Evolutionary conservation across 92 coral and sea anemone genomes (phyloP).

Genomic region (Porites divaricata): DNA sequence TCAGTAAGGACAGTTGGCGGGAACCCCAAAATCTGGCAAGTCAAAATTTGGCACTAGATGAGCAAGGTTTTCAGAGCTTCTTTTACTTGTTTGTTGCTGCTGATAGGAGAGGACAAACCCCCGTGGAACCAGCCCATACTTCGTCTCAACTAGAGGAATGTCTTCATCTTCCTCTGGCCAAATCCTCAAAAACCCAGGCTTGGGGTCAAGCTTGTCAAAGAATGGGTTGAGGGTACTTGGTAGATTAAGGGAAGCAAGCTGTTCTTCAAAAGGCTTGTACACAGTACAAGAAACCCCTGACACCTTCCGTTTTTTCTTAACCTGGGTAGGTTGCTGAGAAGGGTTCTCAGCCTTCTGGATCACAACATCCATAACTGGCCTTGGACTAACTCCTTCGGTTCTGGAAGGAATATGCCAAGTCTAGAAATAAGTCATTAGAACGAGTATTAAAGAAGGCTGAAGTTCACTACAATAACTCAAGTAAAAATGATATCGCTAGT

Average conservation of each 20-base stretch:
- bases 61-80: slow-evolving; percentile 14
- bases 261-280: slow-evolving; percentile 50
- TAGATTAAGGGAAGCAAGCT: slow-evolving; percentile 26
- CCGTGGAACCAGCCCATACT: slow-evolving; percentile 47
- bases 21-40: slow-evolving; percentile 36
- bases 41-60: slow-evolving; percentile 43
- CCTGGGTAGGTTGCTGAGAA: slow-evolving; percentile 15
- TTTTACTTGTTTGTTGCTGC: slow-evolving; percentile 41
- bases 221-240: slow-evolving; percentile 38
- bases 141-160: slow-evolving; percentile 41
- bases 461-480: too few relatives aligned
- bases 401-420: slow-evolving; percentile 52
- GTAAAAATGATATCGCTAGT: too few relatives aligned
- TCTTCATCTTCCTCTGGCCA: slow-evolving; percentile 62
- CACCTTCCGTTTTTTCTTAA: slow-evolving; percentile 36
- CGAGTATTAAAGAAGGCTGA: neutral
- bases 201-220: slow-evolving; percentile 30
- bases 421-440: slow-evolving; percentile 29
- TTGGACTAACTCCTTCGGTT: slow-evolving; percentile 31
- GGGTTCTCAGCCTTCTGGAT: slow-evolving; percentile 51
- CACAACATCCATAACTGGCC: slow-evolving; percentile 48
- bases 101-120: slow-evolving; percentile 59
- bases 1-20: slow-evolving; percentile 51
- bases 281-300: slow-evolving; percentile 47
- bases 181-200: slow-evolving; percentile 56